phyloP scores from a whole-genome alignment of 1,140 invertebrate species.

The Apis florea region DNA sequence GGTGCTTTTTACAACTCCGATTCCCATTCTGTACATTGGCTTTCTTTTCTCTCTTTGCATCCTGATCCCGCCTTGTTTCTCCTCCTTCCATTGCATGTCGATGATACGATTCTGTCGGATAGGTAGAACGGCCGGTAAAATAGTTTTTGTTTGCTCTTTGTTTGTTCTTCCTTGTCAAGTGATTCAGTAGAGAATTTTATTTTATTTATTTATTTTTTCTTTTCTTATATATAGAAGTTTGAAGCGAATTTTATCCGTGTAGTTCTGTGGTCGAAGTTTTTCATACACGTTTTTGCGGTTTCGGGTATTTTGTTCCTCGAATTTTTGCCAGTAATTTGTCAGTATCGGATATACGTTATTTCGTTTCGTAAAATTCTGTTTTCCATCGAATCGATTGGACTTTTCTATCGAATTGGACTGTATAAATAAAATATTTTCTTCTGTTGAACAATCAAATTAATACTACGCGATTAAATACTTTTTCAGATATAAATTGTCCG shows the following conservation, averaged over 20 bases:
- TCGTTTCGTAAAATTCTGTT: no score
- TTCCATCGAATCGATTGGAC: no score
- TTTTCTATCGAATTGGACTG: no score
- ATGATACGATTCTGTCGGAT: constrained; percentile 7
- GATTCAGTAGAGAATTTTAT: no score
- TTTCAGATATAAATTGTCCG: no score
- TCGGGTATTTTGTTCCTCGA: neutral
- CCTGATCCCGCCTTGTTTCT: neutral
- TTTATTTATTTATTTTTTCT: no score
- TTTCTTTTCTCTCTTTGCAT: neutral
- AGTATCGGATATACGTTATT: no score
- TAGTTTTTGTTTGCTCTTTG: neutral
- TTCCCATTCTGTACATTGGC: neutral
- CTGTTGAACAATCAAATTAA: no score
- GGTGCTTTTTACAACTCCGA: constrained; percentile 26
- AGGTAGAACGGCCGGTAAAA: neutral
- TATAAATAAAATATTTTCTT: no score
- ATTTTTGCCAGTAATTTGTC: no score
- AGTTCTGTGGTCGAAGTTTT: neutral
- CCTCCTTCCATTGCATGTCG: neutral
- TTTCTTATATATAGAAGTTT: neutral
- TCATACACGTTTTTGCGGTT: neutral
- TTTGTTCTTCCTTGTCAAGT: neutral
- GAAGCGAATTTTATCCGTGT: neutral
- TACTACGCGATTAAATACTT: no score